These are phyloP conservation scores for Bombus ignitus DNA, from an alignment of 1,140 invertebrate species.

Conservation along the genomic window DNA sequence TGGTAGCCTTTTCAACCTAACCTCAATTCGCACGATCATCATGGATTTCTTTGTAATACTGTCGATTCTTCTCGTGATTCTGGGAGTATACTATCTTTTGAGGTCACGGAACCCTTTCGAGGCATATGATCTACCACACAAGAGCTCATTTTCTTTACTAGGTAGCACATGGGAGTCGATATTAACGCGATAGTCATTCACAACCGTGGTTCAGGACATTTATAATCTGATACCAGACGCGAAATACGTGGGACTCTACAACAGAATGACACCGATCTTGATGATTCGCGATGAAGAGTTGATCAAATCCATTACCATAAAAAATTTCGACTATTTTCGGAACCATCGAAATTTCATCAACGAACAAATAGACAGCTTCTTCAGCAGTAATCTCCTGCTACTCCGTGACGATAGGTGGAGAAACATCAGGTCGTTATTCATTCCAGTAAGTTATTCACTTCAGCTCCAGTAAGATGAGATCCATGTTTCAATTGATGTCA, in stretches of 20 bases:
- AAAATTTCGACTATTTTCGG: constrained; percentile 73
- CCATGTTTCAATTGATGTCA: constrained; percentile 67
- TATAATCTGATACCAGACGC: constrained; percentile 51
- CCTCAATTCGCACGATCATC: neutral
- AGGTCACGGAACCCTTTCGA: constrained; percentile 2
- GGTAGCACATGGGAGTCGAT: constrained; percentile 46
- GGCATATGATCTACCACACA: constrained; percentile 27
- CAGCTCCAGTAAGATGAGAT: constrained; percentile 72
- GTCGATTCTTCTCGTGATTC: neutral
- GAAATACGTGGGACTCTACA: constrained; percentile 66
- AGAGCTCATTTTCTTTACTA: constrained; percentile 24
- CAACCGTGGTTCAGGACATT: neutral
- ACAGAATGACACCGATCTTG: constrained; percentile 61
- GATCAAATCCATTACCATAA: constrained; percentile 69
- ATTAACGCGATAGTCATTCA: neutral
- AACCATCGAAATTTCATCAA: constrained; percentile 74
- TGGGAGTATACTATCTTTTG: neutral
- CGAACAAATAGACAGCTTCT: constrained; percentile 68
- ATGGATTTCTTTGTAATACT: neutral
- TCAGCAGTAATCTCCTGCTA: constrained; percentile 73
- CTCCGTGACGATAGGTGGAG: constrained; percentile 75
- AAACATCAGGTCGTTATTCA: constrained; percentile 68
- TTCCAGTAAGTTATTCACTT: constrained; percentile 67
- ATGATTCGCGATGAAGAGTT: constrained; percentile 76
- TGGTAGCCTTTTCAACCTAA: neutral